Base-by-base conservation (phyloP, 2,113 vertebrate species). In the Sphaerodactylus townsendi region DNA sequence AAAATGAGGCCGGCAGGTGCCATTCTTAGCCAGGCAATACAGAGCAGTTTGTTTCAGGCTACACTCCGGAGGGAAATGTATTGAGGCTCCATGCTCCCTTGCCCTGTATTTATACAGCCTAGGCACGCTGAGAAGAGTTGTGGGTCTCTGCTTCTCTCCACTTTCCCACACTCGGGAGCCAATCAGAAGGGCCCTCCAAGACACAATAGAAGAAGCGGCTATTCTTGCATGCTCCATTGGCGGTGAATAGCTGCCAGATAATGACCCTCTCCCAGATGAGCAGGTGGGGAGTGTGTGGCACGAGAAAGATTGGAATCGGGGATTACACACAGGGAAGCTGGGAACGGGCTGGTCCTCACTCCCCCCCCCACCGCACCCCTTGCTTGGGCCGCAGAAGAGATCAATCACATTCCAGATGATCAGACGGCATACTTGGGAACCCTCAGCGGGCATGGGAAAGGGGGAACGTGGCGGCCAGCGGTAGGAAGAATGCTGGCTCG, bases 131-230 rank as follows among this genome's bases (percentile, higher is more conserved):
- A 53, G 77, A 81, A 76, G 59, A 8, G 2, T 81, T 88, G 93
- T 94, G 95, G 88, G 95, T 95, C 93, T 91, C 10, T 1, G 6
- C 92, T 77, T 84, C 14, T 35, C 17, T 64, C 71, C 72, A 77
- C 90, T 94, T 96, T 96, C 96, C 96, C 96, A 96, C 95, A 95
- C 87, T 96, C 89, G 0, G 2, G 41, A 90, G 92, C 97, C 97
- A 97, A 97, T 97, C 88, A 9, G 79, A 10, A 19, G 21, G 53
- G 11, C 0, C 17, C 70, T 68, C 62, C 21, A 85, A 85, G 30
- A 70, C 28, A 96, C 94, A 93, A 94, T 90, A 75, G 85, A 19
- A 78, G 77, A 81, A 92, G 90, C 92, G 46, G 89, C 90, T 69
- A 90, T 83, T 93, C 91, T 92, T 93, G 94, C 95, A 96, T 84